These are phyloP conservation scores for Bombyx mandarina DNA, from an alignment of 1,140 invertebrate species.

Conservation along the genomic window DNA sequence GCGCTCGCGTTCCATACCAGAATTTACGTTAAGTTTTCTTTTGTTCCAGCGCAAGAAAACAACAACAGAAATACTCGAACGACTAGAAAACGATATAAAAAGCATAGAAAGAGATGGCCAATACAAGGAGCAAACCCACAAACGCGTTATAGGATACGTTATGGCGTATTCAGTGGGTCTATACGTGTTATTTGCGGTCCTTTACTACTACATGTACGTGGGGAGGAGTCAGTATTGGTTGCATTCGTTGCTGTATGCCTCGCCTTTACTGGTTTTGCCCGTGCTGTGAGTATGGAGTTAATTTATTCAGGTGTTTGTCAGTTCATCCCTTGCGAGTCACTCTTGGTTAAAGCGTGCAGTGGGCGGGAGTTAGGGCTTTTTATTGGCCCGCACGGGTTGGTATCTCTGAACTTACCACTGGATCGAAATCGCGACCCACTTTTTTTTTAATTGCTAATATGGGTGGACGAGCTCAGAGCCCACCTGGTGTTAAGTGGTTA, in stretches of 20 bases:
- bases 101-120: conserved; percentile 84
- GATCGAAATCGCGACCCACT: too few species aligned
- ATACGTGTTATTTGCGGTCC: conserved; percentile 80
- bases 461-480: too few species aligned
- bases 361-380: too few species aligned
- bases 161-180: conserved; percentile 85
- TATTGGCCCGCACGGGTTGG: too few species aligned
- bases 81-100: conserved; percentile 85
- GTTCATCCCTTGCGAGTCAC: too few species aligned
- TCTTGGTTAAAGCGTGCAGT: too few species aligned
- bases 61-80: conserved; percentile 78
- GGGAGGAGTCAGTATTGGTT: conserved; percentile 28
- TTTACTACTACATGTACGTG: conserved; percentile 82
- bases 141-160: conserved; percentile 83
- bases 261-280: conserved; percentile 82
- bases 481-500: too few species aligned
- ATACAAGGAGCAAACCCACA: conserved; percentile 84
- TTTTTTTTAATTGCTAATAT: too few species aligned
- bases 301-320: too few species aligned
- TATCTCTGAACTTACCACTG: too few species aligned
- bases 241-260: conserved; percentile 74
- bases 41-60: conserved; percentile 83
- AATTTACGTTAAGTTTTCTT: background rate
- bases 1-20: too few species aligned
- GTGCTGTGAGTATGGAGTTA: conserved; percentile 80